Conservation (phyloP, 2,113 vertebrate genomes). For the Otolemur garnettii region DNA sequence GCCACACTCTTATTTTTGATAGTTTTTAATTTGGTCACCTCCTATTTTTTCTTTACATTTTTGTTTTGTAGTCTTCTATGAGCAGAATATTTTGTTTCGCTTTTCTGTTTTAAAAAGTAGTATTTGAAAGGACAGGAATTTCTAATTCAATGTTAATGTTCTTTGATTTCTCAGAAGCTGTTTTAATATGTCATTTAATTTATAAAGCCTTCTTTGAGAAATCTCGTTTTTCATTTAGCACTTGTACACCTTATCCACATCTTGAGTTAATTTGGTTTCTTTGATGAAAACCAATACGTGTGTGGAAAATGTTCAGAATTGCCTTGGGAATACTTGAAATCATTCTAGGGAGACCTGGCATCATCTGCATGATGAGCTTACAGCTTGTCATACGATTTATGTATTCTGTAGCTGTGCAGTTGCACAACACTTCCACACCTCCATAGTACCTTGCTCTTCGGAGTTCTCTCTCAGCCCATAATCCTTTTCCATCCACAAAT, state of each 20-base stretch:
- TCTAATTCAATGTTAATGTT: slow-evolving; percentile 1
- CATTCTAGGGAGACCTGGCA: not conserved
- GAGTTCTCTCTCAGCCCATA: not conserved
- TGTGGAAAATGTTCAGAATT: slow-evolving; percentile 43
- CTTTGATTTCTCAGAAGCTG: slow-evolving; percentile 45
- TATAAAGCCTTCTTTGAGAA: slow-evolving; percentile 7
- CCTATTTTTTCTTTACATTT: no score
- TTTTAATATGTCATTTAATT: slow-evolving; percentile 25
- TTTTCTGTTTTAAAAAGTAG: slow-evolving; percentile 55
- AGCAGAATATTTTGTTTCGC: slow-evolving; percentile 40
- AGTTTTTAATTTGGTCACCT: slow-evolving; percentile 32
- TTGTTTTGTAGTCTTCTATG: not conserved
- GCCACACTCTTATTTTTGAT: not conserved
- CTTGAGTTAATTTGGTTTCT: slow-evolving; percentile 56
- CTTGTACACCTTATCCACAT: not conserved
- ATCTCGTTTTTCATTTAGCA: slow-evolving; percentile 44
- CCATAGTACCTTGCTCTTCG: not conserved
- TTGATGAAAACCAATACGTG: slow-evolving; percentile 44
- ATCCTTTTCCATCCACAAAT: not conserved
- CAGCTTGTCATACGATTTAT: not conserved
- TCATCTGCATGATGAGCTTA: not conserved
- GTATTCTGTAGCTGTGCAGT: not conserved
- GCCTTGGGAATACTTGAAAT: not conserved
- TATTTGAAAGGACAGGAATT: slow-evolving; percentile 27
- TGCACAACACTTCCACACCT: not conserved